Base-by-base conservation (phyloP, 1,140 invertebrate species). In the Cotesia glomerata region DNA sequence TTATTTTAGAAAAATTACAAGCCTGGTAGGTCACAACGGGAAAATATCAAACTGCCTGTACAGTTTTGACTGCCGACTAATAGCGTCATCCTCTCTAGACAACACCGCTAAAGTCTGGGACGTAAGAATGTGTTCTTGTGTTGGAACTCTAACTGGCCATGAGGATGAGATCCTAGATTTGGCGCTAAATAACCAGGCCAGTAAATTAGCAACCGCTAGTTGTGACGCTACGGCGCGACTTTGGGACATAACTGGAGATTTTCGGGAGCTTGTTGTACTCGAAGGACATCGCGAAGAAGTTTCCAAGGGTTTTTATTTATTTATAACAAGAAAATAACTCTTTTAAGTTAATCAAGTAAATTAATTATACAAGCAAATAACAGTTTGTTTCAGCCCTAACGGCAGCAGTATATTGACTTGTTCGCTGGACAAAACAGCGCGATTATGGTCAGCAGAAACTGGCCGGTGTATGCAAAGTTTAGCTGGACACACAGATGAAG, bases 91-190 rank as follows among this genome's bases (percentile, higher is more conserved):
- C 5, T 92, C 91, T 0, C 85, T 95, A 81, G 94, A 95, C 80
- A 91, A 91, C 77, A 94, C 92, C 2, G 93, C 92, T 11, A 91
- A 91, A 77, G 82, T 95, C 1, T 95, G 94, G 94, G 93, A 95
- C 79, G 79, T 89, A 0, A 80, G 91, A 18, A 89, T 85, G 63
- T 85, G 89, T 74, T 83, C 84, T 35, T 91, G 92, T 79, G 81
- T 93, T 0, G 89, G 89, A 11, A 91, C 90, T 1, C 85, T 94
- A 2, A 79, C 86, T 2, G 90, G 89, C 5, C 93, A 94, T 78
- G 89, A 90, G 13, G 92, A 94, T 81, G 94, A 95, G 83, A 92
- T 95, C 14, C 81, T 95, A 16, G 93, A 95, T 81, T 88, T 95
- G 5, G 87, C 90, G 54, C 93, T 95, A 82, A 92, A 95, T 85